Conservation (phyloP, 2,113 vertebrate species). For the Aythya baeri region DNA sequence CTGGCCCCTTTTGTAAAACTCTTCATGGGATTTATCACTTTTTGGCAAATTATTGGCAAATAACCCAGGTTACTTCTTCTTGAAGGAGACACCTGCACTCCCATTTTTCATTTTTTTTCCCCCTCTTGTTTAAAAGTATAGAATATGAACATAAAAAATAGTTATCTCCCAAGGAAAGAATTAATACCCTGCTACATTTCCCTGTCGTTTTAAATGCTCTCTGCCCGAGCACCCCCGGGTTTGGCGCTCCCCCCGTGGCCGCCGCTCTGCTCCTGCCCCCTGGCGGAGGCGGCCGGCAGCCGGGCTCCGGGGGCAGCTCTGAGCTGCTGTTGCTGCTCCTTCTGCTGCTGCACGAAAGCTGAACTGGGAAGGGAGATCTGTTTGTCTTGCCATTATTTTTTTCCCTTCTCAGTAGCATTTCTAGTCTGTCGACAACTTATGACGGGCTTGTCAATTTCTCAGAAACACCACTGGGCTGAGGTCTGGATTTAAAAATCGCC, state of each 20-base stretch:
- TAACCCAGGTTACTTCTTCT: no score
- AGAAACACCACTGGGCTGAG: no score
- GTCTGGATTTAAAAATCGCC: not conserved
- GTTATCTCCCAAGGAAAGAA: no score
- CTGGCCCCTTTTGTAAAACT: not conserved
- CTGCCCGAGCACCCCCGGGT: no score
- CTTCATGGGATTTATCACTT: not conserved
- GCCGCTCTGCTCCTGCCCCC: not conserved
- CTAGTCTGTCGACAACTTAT: rapidly evolving
- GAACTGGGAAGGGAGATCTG: rapidly evolving
- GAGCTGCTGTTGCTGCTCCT: no score
- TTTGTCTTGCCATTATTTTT: rapidly evolving
- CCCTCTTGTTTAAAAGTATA: not conserved
- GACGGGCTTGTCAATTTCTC: rapidly evolving
- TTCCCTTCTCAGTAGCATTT: rapidly evolving
- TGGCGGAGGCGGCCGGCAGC: not conserved
- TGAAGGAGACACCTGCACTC: rapidly evolving
- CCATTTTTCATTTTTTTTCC: not conserved
- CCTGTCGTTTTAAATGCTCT: no score
- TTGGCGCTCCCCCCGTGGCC: no score
- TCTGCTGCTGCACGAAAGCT: no score
- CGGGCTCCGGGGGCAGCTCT: no score
- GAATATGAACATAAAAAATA: not conserved
- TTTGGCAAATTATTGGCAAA: not conserved
- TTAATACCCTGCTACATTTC: no score